These are phyloP conservation scores for Trichomycterus rosablanca DNA, from an alignment of 2,113 vertebrate species.

Conservation along the genomic window DNA sequence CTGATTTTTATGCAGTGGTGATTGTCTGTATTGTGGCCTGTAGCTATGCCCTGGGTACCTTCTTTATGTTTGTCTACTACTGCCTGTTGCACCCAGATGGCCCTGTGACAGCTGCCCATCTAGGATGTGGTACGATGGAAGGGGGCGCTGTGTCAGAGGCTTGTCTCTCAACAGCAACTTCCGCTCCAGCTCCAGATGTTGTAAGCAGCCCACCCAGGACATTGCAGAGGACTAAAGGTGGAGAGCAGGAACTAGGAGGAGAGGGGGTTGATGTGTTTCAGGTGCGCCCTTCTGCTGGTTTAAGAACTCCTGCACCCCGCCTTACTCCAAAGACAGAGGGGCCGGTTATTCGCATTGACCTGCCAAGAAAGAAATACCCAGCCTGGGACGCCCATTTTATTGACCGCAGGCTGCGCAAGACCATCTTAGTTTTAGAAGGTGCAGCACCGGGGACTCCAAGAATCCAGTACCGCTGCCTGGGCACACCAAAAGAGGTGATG, in stretches of 20 bases:
- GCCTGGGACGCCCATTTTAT: conserved; percentile 98
- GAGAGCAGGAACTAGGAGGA: conserved; percentile 64
- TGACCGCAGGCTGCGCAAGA: conserved; percentile 90
- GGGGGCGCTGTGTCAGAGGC: conserved; percentile 55
- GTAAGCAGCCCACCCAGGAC: conserved; percentile 89
- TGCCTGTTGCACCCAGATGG: conserved; percentile 93
- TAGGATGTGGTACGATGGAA: conserved; percentile 72
- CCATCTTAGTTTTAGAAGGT: conserved; percentile 89
- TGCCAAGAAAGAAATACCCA: conserved; percentile 94
- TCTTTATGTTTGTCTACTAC: conserved; percentile 98
- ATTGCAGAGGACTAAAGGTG: conserved; percentile 92
- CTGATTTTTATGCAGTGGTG: conserved; percentile 84
- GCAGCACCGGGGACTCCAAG: conserved; percentile 81
- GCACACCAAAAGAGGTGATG: conserved; percentile 83
- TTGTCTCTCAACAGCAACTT: conserved; percentile 47
- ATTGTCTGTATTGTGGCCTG: conserved; percentile 88
- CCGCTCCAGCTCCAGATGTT: conserved; percentile 66
- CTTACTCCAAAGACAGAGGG: conserved; percentile 80
- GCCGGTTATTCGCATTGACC: conserved; percentile 94
- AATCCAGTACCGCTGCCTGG: conserved; percentile 87
- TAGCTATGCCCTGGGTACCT: conserved; percentile 93
- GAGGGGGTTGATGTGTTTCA: conserved; percentile 87
- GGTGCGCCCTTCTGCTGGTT: conserved; percentile 76
- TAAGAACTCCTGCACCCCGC: conserved; percentile 63
- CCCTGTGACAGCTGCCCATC: conserved; percentile 72